Evolutionary conservation across 2,113 vertebrate genomes (phyloP).

Genomic region (Solenodon paradoxus): DNA sequence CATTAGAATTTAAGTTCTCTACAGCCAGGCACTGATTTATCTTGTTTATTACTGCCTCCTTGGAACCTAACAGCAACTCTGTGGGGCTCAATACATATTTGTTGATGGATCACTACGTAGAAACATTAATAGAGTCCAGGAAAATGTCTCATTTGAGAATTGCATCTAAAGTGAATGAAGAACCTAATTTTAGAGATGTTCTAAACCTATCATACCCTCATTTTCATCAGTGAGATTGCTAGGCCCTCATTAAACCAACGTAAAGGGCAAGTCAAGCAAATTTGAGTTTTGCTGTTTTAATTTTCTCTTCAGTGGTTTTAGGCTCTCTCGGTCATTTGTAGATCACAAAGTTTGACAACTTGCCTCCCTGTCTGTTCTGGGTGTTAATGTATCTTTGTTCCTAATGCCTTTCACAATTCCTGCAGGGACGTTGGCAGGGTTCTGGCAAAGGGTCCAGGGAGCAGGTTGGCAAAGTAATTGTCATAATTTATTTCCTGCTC

Average conservation of each 20-base stretch:
- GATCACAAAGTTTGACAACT: constrained; percentile 57
- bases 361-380: constrained; percentile 16
- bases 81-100: neutral
- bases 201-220: neutral
- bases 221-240: neutral
- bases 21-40: neutral
- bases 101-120: neutral
- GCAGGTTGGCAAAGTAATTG: neutral
- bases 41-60: neutral
- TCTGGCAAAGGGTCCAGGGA: constrained; percentile 7
- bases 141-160: constrained; percentile 28
- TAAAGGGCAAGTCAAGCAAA: constrained; percentile 17
- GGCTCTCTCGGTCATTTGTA: neutral
- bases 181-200: constrained; percentile 2
- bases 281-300: constrained; percentile 37
- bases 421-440: neutral
- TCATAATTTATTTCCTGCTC: constrained; percentile 13
- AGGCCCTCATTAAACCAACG: constrained; percentile 35
- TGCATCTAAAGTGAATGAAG: constrained; percentile 12
- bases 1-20: neutral
- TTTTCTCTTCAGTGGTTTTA: constrained; percentile 47
- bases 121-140: neutral
- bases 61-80: neutral
- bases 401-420: constrained; percentile 11
- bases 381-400: constrained; percentile 61